Base-by-base conservation (phyloP, 2,113 vertebrate species). In the Solenodon paradoxus region DNA sequence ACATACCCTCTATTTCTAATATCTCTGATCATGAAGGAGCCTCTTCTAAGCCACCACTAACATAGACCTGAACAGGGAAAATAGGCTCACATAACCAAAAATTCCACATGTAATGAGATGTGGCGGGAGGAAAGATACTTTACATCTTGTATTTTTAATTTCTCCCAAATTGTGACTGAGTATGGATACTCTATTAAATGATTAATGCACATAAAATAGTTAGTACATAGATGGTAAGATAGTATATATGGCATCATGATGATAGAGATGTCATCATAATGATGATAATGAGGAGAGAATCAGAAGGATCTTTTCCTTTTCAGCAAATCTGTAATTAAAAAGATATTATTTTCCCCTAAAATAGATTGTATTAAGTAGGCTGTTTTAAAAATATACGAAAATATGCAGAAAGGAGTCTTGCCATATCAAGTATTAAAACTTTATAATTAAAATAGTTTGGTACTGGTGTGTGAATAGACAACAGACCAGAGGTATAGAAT, bases 1-100 rank as follows among this genome's bases (percentile, higher is more conserved):
- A 69, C 80, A 93, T n/a, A n/a, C 20, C 24, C 40, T 59, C 82
- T 79, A 79, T 49, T 86, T 92, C 72, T 92, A 86, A 38, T 59
- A n/a, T 69, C 26, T 49, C 40, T 15, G 9, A 26, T 57, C 82
- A 69, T 59, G 28, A 38, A 59, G 13, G n/a, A 69, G 59, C n/a
- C 26, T 78, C 35, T 75, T 78, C 51, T 49, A 93, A 93, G 69
- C 19, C 57, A 17, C 59, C 59, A 38, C 24, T 16, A 68, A 68
- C 11, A 66, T 1, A 77, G 66, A 72, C 35, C 30, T 59, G 2
- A 85, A 79, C 19, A 79, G 63, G 28, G 16, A 13, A 51, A 5
- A n/a, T 71, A 77, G 26, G 42, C 20, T 86, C 40, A 61, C 79
- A 69, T 51, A 51, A 47, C 15, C 63, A 20, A 86, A 86, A 22